These are phyloP conservation scores for Cerastoderma edule DNA, from an alignment of 2,888 invertebrate species.

Conservation along the genomic window DNA sequence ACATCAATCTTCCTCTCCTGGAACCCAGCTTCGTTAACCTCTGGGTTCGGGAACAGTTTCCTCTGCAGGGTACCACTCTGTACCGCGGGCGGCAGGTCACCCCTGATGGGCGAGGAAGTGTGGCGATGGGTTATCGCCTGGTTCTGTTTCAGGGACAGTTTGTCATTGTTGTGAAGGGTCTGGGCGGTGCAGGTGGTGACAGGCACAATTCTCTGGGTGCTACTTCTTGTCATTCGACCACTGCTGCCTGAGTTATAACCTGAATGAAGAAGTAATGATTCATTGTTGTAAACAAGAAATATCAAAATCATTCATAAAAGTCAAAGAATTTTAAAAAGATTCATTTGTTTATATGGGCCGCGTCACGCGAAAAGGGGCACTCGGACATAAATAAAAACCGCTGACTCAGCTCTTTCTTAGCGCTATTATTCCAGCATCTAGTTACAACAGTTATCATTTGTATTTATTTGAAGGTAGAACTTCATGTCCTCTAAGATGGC, in stretches of 20 bases:
- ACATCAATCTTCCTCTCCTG: conserved; percentile 39
- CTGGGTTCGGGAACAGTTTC: conserved; percentile 41
- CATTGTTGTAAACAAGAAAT: no score
- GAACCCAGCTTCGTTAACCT: conserved; percentile 10
- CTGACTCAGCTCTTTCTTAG: no score
- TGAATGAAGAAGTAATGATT: no score
- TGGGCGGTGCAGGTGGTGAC: conserved; percentile 55
- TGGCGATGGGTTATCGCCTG: background rate
- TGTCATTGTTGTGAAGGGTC: conserved; percentile 22
- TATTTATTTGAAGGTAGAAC: no score
- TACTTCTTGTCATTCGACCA: conserved; percentile 47
- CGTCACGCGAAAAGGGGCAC: no score
- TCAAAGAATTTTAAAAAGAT: no score
- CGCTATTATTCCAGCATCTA: no score
- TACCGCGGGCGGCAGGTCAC: conserved; percentile 15
- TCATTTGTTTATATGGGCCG: no score
- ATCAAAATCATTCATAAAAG: no score
- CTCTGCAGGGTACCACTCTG: conserved; percentile 46
- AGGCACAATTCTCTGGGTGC: conserved; percentile 49
- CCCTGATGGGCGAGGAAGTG: conserved; percentile 48
- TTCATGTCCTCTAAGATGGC: no score
- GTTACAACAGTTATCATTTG: no score
- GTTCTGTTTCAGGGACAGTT: background rate
- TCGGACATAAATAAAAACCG: no score
- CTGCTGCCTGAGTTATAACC: conserved; percentile 35